Conservation (phyloP, 2,888 invertebrate species). For the Notocelia uddmanniana region DNA sequence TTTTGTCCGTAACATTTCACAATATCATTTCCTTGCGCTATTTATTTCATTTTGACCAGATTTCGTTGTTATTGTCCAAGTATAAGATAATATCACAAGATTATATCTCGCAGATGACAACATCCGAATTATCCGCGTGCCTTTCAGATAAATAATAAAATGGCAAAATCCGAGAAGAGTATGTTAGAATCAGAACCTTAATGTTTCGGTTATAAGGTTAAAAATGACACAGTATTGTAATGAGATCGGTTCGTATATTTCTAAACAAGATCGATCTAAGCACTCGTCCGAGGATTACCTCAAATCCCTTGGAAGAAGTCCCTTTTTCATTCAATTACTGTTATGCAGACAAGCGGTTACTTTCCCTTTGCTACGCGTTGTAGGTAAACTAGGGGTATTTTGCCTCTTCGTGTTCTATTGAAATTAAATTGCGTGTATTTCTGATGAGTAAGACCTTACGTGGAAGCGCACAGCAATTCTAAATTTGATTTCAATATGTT, state of each 20-base stretch:
- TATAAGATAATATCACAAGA: conserved; percentile 23
- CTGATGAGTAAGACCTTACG: too few relatives aligned
- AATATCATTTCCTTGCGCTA: background rate
- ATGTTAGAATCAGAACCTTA: background rate
- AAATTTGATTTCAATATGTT: too few relatives aligned
- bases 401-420: background rate
- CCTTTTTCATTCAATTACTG: conserved; percentile 33
- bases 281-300: conserved; percentile 10
- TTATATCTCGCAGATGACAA: conserved; percentile 16
- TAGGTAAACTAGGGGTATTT: background rate
- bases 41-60: background rate
- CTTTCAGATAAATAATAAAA: background rate
- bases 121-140: conserved; percentile 11
- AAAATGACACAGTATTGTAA: background rate
- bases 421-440: background rate
- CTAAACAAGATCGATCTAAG: conserved; percentile 20
- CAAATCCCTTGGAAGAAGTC: conserved; percentile 26
- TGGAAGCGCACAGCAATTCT: too few relatives aligned
- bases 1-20: background rate
- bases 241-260: background rate
- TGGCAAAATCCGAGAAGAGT: background rate
- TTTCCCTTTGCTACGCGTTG: background rate
- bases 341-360: conserved; percentile 21
- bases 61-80: conserved; percentile 3
- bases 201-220: background rate